Conservation (phyloP, 2,113 vertebrate species). For the Hemiprocne comata region DNA sequence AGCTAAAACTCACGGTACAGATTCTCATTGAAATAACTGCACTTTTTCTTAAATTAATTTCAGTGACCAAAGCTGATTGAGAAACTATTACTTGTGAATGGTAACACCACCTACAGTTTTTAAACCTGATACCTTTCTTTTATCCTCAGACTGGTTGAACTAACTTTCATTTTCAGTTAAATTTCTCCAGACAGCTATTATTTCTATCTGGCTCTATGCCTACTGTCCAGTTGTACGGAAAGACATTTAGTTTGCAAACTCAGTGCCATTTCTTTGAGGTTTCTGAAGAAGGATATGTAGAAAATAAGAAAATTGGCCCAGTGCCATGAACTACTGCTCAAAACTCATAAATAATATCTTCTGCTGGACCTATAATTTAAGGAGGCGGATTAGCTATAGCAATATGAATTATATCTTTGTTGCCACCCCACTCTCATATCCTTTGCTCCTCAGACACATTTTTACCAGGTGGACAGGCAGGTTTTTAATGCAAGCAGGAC, state of each 20-base stretch:
- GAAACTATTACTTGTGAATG: not conserved
- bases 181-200: not conserved
- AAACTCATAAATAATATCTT: conserved; percentile 35
- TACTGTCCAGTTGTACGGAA: not conserved
- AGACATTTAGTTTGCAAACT: conserved; percentile 3
- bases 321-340: not conserved
- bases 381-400: not conserved
- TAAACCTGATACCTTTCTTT: not conserved
- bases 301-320: conserved; percentile 24
- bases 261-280: not conserved
- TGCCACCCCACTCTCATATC: not conserved
- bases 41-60: not conserved
- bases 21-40: not conserved
- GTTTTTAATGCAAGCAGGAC: not conserved
- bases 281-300: conserved; percentile 2
- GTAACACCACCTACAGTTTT: not conserved
- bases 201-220: not conserved
- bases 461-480: conserved; percentile 34
- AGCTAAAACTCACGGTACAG: not conserved
- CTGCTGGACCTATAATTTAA: conserved; percentile 19
- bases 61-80: not conserved
- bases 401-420: conserved; percentile 35
- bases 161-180: conserved; percentile 33
- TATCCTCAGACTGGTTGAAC: not conserved
- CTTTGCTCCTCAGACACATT: conserved; percentile 18